Evolutionary conservation across 1,140 invertebrate genomes (phyloP).

Genomic region (Trachymyrmex cornetzi): DNA sequence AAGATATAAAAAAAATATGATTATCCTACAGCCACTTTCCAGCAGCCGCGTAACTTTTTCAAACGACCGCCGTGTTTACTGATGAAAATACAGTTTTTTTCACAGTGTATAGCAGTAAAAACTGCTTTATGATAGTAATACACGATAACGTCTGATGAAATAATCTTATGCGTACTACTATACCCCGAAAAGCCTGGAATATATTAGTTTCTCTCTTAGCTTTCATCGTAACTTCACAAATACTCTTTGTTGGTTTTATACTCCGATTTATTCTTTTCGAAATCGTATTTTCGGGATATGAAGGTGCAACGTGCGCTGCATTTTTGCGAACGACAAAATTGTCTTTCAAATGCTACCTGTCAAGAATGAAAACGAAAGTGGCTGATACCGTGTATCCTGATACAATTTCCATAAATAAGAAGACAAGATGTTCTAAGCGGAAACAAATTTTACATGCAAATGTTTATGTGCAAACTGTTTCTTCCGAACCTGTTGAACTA

Average conservation of each 20-base stretch:
- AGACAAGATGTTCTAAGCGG: constrained; percentile 36
- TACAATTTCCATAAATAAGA: constrained; percentile 59
- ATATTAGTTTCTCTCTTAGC: constrained; percentile 53
- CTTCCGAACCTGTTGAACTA: constrained; percentile 42
- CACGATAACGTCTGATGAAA: constrained; percentile 33
- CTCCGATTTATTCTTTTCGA: not conserved
- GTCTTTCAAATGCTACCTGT: constrained; percentile 64
- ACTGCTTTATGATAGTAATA: constrained; percentile 34
- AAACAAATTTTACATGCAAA: constrained; percentile 30
- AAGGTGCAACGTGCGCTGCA: constrained; percentile 24
- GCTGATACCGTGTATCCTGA: constrained; percentile 48
- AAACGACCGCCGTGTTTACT: constrained; percentile 43
- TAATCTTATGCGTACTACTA: constrained; percentile 24
- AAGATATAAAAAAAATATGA: constrained; percentile 48
- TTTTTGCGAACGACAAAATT: constrained; percentile 66
- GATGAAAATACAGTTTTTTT: constrained; percentile 44
- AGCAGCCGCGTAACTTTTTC: constrained; percentile 31
- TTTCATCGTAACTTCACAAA: constrained; percentile 20
- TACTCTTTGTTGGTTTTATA: constrained; percentile 19
- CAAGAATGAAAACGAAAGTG: constrained; percentile 74
- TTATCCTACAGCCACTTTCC: constrained; percentile 17
- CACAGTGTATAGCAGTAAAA: constrained; percentile 33
- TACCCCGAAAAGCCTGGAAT: constrained; percentile 32
- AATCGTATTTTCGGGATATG: not conserved
- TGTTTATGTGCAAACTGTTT: constrained; percentile 41